A percentile compares a stretch with the other conserved stretches of the same genome.
Evolutionary conservation across 2,888 invertebrate genomes (phyloP).

Genomic region (Altica lythri): DNA sequence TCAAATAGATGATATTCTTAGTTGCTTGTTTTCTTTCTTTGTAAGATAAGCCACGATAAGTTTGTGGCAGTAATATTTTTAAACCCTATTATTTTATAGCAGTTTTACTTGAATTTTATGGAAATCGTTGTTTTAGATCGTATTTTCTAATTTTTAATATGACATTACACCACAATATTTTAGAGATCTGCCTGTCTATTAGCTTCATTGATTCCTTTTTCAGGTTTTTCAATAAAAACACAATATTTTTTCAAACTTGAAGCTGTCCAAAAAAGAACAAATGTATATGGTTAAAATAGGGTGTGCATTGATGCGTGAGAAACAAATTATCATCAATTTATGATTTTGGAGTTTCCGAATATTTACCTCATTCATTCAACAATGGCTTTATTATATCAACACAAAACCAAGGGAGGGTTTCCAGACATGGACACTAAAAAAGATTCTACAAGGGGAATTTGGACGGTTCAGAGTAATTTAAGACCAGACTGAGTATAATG

Average conservation of each 20-base stretch:
- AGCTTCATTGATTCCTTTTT: too few species aligned
- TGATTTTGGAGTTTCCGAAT: conserved; percentile 30
- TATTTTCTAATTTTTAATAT: too few species aligned
- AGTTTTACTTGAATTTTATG: conserved; percentile 16
- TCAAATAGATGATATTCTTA: conserved; percentile 28
- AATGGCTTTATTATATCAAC: conserved; percentile 26
- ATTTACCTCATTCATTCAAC: conserved; percentile 25
- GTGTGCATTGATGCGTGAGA: conserved; percentile 22
- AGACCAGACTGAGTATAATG: not conserved
- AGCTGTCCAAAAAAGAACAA: conserved; percentile 16
- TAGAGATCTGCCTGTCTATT: too few species aligned
- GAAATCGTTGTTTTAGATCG: too few species aligned
- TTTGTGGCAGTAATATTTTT: conserved; percentile 27
- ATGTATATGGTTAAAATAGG: conserved; percentile 13
- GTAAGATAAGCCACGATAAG: conserved; percentile 20
- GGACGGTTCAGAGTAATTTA: conserved; percentile 17
- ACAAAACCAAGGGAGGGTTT: conserved; percentile 17
- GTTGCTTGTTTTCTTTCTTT: conserved; percentile 19
- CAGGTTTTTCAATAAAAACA: too few species aligned
- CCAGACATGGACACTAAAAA: conserved; percentile 25
- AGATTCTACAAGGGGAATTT: conserved; percentile 21
- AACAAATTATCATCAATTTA: conserved; percentile 33
- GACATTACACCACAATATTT: too few species aligned
- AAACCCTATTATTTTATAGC: conserved; percentile 25
- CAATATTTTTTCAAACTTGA: too few species aligned